Conservation (phyloP, 1,140 invertebrate genomes). For the Pogonomyrmex barbatus region DNA sequence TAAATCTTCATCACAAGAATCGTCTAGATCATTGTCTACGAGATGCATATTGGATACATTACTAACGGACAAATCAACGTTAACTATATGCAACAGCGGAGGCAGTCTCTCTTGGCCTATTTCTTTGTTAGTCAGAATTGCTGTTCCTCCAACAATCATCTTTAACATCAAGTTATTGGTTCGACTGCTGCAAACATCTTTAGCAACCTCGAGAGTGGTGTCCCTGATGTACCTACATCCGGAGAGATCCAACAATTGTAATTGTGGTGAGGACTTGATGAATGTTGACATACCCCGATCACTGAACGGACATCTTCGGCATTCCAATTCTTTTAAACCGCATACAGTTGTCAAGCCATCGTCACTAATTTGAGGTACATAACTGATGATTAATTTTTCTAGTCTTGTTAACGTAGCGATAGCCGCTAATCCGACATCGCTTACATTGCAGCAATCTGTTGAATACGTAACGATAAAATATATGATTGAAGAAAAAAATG, state of each 20-base stretch:
- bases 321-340: conserved; percentile 73
- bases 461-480: conserved; percentile 25
- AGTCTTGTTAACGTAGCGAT: conserved; percentile 73
- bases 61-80: conserved; percentile 69
- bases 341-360: conserved; percentile 63
- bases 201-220: conserved; percentile 68
- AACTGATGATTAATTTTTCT: conserved; percentile 74
- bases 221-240: conserved; percentile 71
- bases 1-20: conserved; percentile 6
- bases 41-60: not conserved
- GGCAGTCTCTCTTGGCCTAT: conserved; percentile 69
- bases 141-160: conserved; percentile 75
- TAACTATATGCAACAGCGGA: conserved; percentile 79
- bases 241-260: conserved; percentile 77
- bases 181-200: conserved; percentile 69
- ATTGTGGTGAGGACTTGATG: conserved; percentile 69
- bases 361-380: conserved; percentile 68
- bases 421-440: conserved; percentile 68
- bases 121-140: conserved; percentile 32
- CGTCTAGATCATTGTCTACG: not conserved
- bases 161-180: conserved; percentile 75
- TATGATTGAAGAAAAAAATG: not conserved
- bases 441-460: conserved; percentile 71
- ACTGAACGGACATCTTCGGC: conserved; percentile 70
- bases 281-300: conserved; percentile 70